Percentiles rank a stretch among this genome's conserved stretches.
These are phyloP conservation scores for Drosophila incognita DNA, from an alignment of 2,888 invertebrate genomes.

Conservation along the genomic window DNA sequence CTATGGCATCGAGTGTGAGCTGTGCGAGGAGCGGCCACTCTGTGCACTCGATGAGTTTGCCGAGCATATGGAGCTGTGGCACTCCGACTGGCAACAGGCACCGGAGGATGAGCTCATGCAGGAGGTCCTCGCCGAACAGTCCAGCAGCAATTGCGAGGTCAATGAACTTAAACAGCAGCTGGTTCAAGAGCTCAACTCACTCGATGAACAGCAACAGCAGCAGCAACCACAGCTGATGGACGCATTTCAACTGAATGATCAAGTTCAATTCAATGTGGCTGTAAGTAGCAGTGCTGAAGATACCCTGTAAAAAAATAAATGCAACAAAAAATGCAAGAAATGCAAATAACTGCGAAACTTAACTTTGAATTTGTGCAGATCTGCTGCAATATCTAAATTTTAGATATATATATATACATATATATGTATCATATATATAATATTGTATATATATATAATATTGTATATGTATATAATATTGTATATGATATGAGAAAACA, in stretches of 20 bases:
- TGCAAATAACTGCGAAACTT: neutral
- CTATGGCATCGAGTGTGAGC: slow-evolving; percentile 77
- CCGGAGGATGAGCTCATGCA: slow-evolving; percentile 72
- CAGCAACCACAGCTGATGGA: slow-evolving; percentile 2
- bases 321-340: no score
- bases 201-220: slow-evolving; percentile 21
- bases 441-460: neutral
- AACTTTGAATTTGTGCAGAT: neutral
- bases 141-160: slow-evolving; percentile 51
- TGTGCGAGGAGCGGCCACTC: slow-evolving; percentile 79
- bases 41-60: slow-evolving; percentile 77
- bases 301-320: neutral
- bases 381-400: neutral
- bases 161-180: slow-evolving; percentile 68
- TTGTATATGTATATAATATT: neutral
- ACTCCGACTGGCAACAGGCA: slow-evolving; percentile 67
- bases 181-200: slow-evolving; percentile 61
- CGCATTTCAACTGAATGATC: slow-evolving; percentile 10
- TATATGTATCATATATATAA: neutral
- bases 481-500: no score
- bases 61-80: slow-evolving; percentile 81
- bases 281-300: slow-evolving; percentile 23
- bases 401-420: neutral
- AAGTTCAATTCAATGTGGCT: slow-evolving; percentile 13
- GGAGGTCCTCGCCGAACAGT: slow-evolving; percentile 68